phyloP scores from a whole-genome alignment of 2,888 invertebrate genomes.

The Crepidodera aurea region DNA sequence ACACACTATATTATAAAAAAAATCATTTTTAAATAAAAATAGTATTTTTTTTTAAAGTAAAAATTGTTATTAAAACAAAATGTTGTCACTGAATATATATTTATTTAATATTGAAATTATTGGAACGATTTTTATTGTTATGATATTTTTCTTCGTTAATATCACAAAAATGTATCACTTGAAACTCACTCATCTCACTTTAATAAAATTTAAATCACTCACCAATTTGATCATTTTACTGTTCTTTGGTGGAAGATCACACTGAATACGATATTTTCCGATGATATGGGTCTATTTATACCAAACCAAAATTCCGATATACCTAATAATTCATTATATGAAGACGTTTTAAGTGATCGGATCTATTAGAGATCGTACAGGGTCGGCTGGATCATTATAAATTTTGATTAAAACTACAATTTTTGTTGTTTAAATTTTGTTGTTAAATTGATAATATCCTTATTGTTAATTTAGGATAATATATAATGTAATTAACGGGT shows the following conservation, averaged over 20 bases:
- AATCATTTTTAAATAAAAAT: no score
- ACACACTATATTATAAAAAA: no score
- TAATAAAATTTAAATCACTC: constrained; percentile 15
- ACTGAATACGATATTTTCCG: constrained; percentile 11
- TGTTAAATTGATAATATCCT: background rate
- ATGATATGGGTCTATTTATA: constrained; percentile 21
- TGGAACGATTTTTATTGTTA: no score
- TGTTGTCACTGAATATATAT: no score
- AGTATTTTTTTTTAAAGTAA: no score
- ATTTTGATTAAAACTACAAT: background rate
- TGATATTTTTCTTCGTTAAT: no score
- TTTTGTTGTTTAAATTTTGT: background rate
- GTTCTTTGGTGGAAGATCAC: constrained; percentile 8
- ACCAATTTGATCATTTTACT: constrained; percentile 36
- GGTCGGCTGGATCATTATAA: constrained; percentile 23
- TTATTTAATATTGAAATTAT: no score
- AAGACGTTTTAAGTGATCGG: constrained; percentile 25
- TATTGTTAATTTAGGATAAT: background rate
- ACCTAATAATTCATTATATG: constrained; percentile 17
- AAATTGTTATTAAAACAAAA: no score
- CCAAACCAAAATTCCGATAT: constrained; percentile 4
- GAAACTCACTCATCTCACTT: background rate
- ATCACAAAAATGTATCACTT: background rate
- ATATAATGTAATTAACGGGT: background rate
- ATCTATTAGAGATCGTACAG: constrained; percentile 3